These are phyloP conservation scores for Channa striata DNA, from an alignment of 2,797 vertebrate species.

Conservation along the genomic window DNA sequence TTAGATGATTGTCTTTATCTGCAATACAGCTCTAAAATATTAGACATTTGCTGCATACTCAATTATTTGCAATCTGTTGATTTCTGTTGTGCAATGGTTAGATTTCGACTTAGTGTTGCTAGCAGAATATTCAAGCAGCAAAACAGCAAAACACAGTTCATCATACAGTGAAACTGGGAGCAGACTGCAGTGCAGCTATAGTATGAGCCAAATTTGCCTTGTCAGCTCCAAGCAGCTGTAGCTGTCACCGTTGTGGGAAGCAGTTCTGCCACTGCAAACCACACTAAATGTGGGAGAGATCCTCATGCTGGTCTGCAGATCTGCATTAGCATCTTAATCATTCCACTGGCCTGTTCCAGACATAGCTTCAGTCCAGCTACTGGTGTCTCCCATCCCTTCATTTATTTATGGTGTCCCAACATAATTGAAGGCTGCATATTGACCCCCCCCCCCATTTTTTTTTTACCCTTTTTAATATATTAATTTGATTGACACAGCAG, in stretches of 20 bases:
- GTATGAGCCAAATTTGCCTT: constrained; percentile 35
- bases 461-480: no score
- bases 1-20: no score
- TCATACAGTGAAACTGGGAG: neutral
- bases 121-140: neutral
- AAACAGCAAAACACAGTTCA: neutral
- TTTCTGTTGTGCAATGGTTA: neutral
- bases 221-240: constrained; percentile 33
- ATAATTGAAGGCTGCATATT: no score
- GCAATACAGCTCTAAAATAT: no score
- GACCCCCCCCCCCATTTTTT: no score
- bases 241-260: constrained; percentile 33
- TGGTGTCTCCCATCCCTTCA: no score
- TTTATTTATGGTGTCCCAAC: no score
- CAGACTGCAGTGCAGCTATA: constrained; percentile 7
- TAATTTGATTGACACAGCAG: no score
- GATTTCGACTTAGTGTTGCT: neutral
- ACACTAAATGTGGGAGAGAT: constrained; percentile 8
- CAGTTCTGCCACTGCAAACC: constrained; percentile 11
- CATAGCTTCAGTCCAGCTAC: neutral
- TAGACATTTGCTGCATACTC: neutral
- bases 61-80: neutral
- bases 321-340: constrained; percentile 10
- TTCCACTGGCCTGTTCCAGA: neutral
- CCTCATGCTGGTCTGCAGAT: constrained; percentile 16